Evolutionary conservation across 2,797 vertebrate species (phyloP).

Genomic region (Ataeniobius toweri): DNA sequence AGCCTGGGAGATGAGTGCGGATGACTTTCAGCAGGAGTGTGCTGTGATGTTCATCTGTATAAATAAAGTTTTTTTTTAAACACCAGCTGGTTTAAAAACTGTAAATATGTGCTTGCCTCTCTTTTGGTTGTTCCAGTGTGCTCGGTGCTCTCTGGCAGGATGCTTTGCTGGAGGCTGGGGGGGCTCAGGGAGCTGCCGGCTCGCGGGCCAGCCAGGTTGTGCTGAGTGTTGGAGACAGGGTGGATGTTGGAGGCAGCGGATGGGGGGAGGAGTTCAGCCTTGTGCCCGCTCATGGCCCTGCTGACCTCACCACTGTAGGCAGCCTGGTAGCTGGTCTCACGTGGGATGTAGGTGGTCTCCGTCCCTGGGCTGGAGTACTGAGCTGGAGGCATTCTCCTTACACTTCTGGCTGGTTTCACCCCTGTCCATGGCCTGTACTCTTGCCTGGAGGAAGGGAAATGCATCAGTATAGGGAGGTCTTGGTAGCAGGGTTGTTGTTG

Average conservation of each 20-base stretch:
- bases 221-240: constrained; percentile 39
- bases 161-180: constrained; percentile 50
- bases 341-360: constrained; percentile 63
- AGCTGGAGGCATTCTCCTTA: constrained; percentile 77
- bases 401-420: constrained; percentile 84
- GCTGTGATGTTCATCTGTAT: constrained; percentile 15
- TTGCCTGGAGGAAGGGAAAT: constrained; percentile 76
- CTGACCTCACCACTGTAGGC: constrained; percentile 83
- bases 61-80: neutral
- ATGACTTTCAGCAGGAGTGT: constrained; percentile 43
- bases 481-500: neutral
- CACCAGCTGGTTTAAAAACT: too few species aligned
- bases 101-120: constrained; percentile 61
- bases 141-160: constrained; percentile 57
- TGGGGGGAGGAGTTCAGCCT: constrained; percentile 45
- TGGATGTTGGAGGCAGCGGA: constrained; percentile 47
- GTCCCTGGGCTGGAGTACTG: constrained; percentile 79
- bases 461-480: constrained; percentile 2
- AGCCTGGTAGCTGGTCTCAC: constrained; percentile 88
- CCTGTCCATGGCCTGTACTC: constrained; percentile 90
- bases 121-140: constrained; percentile 41
- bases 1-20: constrained; percentile 33
- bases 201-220: constrained; percentile 29
- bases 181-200: constrained; percentile 21
- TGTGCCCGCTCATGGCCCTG: constrained; percentile 57